A percentile compares a stretch with the other conserved stretches of the same genome.
Evolutionary conservation across 1,140 invertebrate species (phyloP).

Genomic region (Calliphora vicina): DNA sequence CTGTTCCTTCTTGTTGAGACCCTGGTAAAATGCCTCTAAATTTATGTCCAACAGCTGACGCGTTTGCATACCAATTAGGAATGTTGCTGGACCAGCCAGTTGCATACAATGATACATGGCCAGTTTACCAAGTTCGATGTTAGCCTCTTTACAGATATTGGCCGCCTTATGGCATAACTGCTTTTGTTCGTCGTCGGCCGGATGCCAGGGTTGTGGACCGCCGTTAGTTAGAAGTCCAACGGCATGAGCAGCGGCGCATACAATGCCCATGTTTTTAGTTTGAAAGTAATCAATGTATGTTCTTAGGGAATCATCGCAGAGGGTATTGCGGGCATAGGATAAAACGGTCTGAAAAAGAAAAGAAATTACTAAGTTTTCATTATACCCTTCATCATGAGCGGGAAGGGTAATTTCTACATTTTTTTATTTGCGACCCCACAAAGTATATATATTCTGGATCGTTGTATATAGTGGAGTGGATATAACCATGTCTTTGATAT

Average conservation of each 20-base stretch:
- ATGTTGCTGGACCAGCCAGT: constrained; percentile 68
- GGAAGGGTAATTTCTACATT: no score
- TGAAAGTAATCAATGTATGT: constrained; percentile 78
- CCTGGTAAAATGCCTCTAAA: constrained; percentile 68
- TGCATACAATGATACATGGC: constrained; percentile 73
- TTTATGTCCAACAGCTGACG: constrained; percentile 69
- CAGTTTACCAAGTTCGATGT: constrained; percentile 75
- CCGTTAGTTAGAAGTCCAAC: constrained; percentile 83
- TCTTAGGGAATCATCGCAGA: constrained; percentile 79
- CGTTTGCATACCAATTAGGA: constrained; percentile 76
- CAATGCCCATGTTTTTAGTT: constrained; percentile 77
- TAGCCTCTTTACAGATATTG: constrained; percentile 72
- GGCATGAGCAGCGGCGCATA: constrained; percentile 81
- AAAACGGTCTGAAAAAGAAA: constrained; percentile 71
- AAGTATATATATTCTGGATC: no score
- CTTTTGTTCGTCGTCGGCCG: constrained; percentile 75
- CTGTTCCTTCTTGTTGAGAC: constrained; percentile 71
- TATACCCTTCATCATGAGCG: no score
- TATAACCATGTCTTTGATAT: no score
- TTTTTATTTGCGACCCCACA: no score
- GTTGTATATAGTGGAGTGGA: no score
- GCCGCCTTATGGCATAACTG: constrained; percentile 69
- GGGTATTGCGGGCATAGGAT: constrained; percentile 79
- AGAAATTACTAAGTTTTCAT: no score
- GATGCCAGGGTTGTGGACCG: constrained; percentile 86